phyloP scores from a whole-genome alignment of 1,140 invertebrate species.

The Scaptomyza hsui region DNA sequence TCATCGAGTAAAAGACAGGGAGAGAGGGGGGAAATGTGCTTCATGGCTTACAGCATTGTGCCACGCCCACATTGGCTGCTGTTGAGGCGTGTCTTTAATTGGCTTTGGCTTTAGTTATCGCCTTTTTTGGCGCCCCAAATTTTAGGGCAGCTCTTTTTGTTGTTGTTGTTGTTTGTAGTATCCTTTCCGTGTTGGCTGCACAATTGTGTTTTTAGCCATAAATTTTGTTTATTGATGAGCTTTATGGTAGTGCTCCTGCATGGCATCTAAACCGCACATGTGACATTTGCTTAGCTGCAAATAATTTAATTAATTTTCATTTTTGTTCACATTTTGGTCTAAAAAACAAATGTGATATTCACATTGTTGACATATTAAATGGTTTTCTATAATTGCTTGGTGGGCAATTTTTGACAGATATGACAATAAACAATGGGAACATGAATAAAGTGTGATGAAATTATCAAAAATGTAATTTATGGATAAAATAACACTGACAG shows the following conservation, averaged over 20 bases:
- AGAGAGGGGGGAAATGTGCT: slow-evolving; percentile 1
- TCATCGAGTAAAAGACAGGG: background rate
- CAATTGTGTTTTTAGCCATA: slow-evolving; percentile 57
- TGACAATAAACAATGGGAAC: no score
- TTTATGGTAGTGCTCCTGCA: slow-evolving; percentile 16
- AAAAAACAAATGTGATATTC: slow-evolving; percentile 33
- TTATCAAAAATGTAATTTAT: no score
- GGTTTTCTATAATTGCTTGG: slow-evolving; percentile 62
- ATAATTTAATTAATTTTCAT: slow-evolving; percentile 74
- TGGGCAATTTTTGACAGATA: background rate
- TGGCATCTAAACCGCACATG: slow-evolving; percentile 33
- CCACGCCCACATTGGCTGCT: slow-evolving; percentile 22
- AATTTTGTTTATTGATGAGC: slow-evolving; percentile 73
- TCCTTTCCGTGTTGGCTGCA: slow-evolving; percentile 24
- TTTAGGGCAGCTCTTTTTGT: background rate
- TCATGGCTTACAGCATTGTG: slow-evolving; percentile 25
- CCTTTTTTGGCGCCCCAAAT: slow-evolving; percentile 20
- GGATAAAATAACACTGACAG: no score
- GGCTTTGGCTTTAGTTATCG: slow-evolving; percentile 48
- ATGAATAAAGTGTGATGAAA: no score
- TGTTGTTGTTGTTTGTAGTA: slow-evolving; percentile 18
- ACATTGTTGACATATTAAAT: slow-evolving; percentile 62
- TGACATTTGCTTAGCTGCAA: slow-evolving; percentile 58
- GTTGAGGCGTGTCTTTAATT: slow-evolving; percentile 61
- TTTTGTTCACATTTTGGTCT: slow-evolving; percentile 40